Evolutionary conservation across 2,113 vertebrate genomes (phyloP), one percentile per base, ranked within the genome.

Genomic region (Pteruthius melanotis): DNA sequence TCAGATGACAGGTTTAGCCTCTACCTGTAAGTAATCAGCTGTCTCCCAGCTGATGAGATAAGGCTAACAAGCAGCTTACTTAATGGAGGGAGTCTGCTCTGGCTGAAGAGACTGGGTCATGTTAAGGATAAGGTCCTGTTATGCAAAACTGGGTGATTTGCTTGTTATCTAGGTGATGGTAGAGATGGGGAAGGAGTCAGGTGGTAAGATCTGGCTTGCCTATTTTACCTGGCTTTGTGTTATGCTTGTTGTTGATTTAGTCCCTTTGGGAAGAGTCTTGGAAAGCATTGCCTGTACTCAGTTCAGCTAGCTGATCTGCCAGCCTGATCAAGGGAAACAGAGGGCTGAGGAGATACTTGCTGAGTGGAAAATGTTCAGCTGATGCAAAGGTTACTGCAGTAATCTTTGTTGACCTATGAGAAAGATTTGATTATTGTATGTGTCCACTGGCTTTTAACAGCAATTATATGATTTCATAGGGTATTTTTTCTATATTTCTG

Each of bases 51-150:
- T 95, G 90, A 93, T 93, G 54, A 93, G 94, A 95, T 94, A 96
- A 96, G 72, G 72, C 93, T 94, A 96, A 96, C 93, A 96, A 97
- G 93, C 88, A 96, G 94, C 90, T 97, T 95, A 95, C 68, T 90
- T 90, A 78, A 61, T 64, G 64, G 64, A 60, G 79, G 65, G 64
- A 86, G 71, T 31, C 28, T 39, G 6, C 27, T 69, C 12, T 6
- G 7, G 39, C 42, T 88, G 30, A 60, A 59, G 64, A 68, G 87
- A 30, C 8, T 60, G 47, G 88, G 92, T 95, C 50, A 59, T 2
- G 71, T 47, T 89, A 57, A 71, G 94, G 87, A 47, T 83, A 83
- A 88, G 30, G 79, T 11, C 60, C 60, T 94, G 65, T 94, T 90
- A 89, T 68, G 47, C 56, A 93, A 83, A 92, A 56, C 37, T 70